Evolutionary conservation across 2,888 invertebrate species (phyloP), one percentile per base, ranked within the genome.

Genomic region (Drosophila quinaria): DNA sequence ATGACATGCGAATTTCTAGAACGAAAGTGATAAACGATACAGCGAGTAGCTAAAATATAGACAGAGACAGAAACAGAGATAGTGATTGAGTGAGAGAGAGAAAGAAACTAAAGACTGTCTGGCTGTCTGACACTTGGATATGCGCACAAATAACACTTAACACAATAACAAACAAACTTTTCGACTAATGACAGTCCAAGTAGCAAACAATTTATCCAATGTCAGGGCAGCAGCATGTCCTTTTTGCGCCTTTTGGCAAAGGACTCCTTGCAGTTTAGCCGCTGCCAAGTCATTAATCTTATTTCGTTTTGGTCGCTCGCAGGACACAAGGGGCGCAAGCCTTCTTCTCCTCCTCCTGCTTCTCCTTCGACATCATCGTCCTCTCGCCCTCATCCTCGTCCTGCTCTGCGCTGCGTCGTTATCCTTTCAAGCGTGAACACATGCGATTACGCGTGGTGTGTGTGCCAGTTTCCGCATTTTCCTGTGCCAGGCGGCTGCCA

Each of bases 341-440:
- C 29, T 29, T 5, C 29, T 29, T 5, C 29, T 8, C 29, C 29
- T 8, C 29, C 8, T 29, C 8, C 8, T 25, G 25, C n/a, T 22
- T 4, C 61, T 70, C 49, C 58, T 42, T 19, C 54, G 51, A 17
- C 52, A 25, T 56, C 29, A 29, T 29, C 29, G 8, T 8, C 46
- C 25, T 60, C 33, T 8, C 8, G 8, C 8, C 46, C 25, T 60
- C 41, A 2, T 51, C 4, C 61, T 9, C 4, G 4, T 11, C 31
- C 47, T 29, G 29, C 29, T 29, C 29, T 29, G 29, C n/a, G 46
- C 68, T 50, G 52, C 69, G 76, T 87, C 88, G 82, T 89, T 90
- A 89, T 91, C 90, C 91, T 91, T 91, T 91, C 88, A 90, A 90
- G 91, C 91, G 91, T 90, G 90, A 91, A 92, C 91, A 92, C 91